A percentile compares a stretch with the other conserved stretches of the same genome.
These are phyloP conservation scores for Neoarius graeffei DNA, from an alignment of 2,113 vertebrate species.

Conservation along the genomic window DNA sequence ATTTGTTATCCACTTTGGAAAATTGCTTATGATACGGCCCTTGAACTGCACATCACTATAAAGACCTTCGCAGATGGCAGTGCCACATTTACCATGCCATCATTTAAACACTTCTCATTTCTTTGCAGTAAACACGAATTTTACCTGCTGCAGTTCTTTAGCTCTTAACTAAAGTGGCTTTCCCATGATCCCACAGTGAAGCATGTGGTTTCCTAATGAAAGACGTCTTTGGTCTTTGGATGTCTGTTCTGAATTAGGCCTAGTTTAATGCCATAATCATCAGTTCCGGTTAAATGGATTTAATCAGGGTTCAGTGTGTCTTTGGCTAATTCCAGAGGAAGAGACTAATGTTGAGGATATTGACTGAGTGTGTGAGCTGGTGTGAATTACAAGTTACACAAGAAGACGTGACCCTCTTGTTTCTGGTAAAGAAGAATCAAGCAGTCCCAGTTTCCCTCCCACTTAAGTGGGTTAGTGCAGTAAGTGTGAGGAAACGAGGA, in stretches of 20 bases:
- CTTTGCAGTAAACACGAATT: conserved; percentile 79
- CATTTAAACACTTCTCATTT: conserved; percentile 90
- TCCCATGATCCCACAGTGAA: conserved; percentile 15
- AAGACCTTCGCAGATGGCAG: conserved; percentile 72
- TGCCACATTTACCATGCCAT: conserved; percentile 82
- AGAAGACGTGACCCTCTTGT: conserved; percentile 39
- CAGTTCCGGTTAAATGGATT: conserved; percentile 82
- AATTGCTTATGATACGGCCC: conserved; percentile 78
- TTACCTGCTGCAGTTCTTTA: conserved; percentile 72
- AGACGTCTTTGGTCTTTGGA: conserved; percentile 80
- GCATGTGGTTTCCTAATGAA: conserved; percentile 73
- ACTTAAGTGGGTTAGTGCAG: conserved; percentile 44
- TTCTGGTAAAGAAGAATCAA: conserved; percentile 20
- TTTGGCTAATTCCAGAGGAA: conserved; percentile 84
- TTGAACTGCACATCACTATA: conserved; percentile 72
- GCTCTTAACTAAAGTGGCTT: conserved; percentile 8
- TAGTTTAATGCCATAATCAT: conserved; percentile 85
- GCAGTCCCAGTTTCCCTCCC: conserved; percentile 19
- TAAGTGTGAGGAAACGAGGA: conserved; percentile 22
- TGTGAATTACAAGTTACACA: conserved; percentile 53
- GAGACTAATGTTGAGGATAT: conserved; percentile 85
- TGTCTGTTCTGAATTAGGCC: conserved; percentile 83
- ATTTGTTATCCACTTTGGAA: conserved; percentile 83
- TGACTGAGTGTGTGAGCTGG: conserved; percentile 84
- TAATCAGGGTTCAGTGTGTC: conserved; percentile 87